phyloP scores from a whole-genome alignment of 2,797 vertebrate species.

The Myotis daubentonii region DNA sequence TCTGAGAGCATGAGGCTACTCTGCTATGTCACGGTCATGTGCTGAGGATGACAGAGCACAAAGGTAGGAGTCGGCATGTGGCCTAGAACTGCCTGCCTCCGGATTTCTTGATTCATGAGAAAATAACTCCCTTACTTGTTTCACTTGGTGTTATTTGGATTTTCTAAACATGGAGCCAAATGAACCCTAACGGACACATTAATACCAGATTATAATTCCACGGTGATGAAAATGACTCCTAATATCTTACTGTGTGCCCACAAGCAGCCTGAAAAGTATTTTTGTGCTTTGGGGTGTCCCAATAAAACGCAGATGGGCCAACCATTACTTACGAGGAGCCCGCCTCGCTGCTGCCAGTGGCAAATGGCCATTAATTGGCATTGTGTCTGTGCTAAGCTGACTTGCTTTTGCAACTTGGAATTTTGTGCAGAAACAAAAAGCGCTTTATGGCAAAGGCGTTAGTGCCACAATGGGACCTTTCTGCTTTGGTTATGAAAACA shows the following conservation, averaged over 20 bases:
- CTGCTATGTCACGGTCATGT: not conserved
- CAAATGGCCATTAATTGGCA: slow-evolving; percentile 49
- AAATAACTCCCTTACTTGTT: slow-evolving; percentile 17
- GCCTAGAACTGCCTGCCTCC: not conserved
- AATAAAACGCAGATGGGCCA: not conserved
- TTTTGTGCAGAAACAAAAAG: slow-evolving; percentile 76
- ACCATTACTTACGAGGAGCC: not conserved
- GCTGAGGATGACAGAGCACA: not conserved
- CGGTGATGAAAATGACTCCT: not conserved
- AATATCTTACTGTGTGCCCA: not conserved
- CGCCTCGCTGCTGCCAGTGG: slow-evolving; percentile 4
- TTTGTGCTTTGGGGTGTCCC: not conserved
- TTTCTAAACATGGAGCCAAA: slow-evolving; percentile 38
- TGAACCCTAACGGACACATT: not conserved
- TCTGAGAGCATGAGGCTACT: not conserved
- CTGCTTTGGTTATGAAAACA: slow-evolving; percentile 76
- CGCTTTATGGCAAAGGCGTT: slow-evolving; percentile 66
- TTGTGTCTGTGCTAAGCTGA: slow-evolving; percentile 71
- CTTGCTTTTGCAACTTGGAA: slow-evolving; percentile 74
- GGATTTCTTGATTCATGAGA: not conserved
- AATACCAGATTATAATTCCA: slow-evolving; percentile 1
- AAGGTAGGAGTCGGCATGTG: not conserved
- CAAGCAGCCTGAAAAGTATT: not conserved
- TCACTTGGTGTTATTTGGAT: not conserved
- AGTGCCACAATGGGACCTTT: slow-evolving; percentile 77